Percentiles rank a stretch among this genome's conserved stretches.
phyloP scores from a whole-genome alignment of 2,113 vertebrate genomes.

The Tenrec ecaudatus region DNA sequence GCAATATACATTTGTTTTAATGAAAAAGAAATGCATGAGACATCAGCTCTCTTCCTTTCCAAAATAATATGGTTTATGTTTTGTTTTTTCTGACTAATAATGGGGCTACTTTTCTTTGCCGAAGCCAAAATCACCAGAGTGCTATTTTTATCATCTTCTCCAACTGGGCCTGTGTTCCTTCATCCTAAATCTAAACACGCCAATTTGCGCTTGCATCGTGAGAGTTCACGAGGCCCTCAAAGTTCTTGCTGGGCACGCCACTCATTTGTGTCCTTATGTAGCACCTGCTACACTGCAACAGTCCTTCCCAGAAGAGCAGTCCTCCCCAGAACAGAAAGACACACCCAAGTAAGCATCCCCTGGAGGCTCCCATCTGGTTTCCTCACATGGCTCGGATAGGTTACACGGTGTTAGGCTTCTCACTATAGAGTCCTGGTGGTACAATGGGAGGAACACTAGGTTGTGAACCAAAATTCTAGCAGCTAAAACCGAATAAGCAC shows the following conservation, averaged over 20 bases:
- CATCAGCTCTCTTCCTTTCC: neutral
- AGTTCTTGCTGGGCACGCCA: neutral
- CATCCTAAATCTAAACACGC: slow-evolving; percentile 21
- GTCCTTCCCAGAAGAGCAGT: neutral
- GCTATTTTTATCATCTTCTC: slow-evolving; percentile 34
- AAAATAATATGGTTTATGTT: neutral
- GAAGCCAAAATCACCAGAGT: slow-evolving; percentile 38
- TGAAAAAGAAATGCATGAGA: slow-evolving; percentile 31
- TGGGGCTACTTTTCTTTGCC: slow-evolving; percentile 33
- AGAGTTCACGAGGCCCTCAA: neutral
- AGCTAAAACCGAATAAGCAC: too few species aligned
- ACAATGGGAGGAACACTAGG: too few species aligned
- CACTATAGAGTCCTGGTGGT: too few species aligned
- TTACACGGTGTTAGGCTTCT: neutral
- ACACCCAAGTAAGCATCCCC: neutral
- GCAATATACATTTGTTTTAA: slow-evolving; percentile 48
- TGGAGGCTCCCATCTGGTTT: neutral
- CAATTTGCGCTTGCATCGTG: slow-evolving; percentile 37
- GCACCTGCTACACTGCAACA: neutral
- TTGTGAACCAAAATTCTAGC: too few species aligned
- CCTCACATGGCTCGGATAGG: neutral
- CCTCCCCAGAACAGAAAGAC: too few species aligned
- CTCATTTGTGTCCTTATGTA: neutral
- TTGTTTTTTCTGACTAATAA: neutral
- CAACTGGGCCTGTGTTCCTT: slow-evolving; percentile 21